phyloP scores from a whole-genome alignment of 2,113 vertebrate genomes.

The Dolichallabes microphthalmus region DNA sequence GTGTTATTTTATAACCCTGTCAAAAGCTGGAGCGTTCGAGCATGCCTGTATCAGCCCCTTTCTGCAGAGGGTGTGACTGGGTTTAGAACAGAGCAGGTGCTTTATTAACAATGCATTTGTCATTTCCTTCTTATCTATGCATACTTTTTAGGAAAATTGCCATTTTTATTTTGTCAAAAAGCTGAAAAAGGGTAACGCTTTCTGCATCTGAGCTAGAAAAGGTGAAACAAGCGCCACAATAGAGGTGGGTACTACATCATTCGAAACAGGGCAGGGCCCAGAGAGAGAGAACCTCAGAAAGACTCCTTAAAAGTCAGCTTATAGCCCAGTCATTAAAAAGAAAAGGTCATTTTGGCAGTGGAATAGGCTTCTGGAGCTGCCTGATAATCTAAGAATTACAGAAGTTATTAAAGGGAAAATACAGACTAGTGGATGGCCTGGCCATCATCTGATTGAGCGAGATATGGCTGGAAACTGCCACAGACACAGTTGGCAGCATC shows the following conservation, averaged over 20 bases:
- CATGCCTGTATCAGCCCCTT: not conserved
- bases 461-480: slow-evolving; percentile 41
- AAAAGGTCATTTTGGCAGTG: slow-evolving; percentile 58
- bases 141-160: not conserved
- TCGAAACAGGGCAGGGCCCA: not conserved
- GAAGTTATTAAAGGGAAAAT: slow-evolving; percentile 59
- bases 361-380: slow-evolving; percentile 59
- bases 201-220: not conserved
- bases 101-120: not conserved
- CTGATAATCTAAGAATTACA: slow-evolving; percentile 63
- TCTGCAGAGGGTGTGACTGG: not conserved
- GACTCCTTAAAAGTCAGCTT: slow-evolving; percentile 55
- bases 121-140: not conserved
- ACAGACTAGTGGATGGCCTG: slow-evolving; percentile 43
- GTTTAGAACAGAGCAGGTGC: not conserved
- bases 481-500: slow-evolving; percentile 45
- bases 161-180: not conserved
- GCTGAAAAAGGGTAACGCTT: not conserved
- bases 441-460: slow-evolving; percentile 38
- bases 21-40: not conserved
- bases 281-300: slow-evolving; percentile 35
- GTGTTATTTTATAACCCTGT: slow-evolving; percentile 21
- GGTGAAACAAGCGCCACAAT: slow-evolving; percentile 2
- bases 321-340: slow-evolving; percentile 57
- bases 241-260: slow-evolving; percentile 31